Conservation (phyloP, 2,888 invertebrate species). For the Agriopis marginaria region DNA sequence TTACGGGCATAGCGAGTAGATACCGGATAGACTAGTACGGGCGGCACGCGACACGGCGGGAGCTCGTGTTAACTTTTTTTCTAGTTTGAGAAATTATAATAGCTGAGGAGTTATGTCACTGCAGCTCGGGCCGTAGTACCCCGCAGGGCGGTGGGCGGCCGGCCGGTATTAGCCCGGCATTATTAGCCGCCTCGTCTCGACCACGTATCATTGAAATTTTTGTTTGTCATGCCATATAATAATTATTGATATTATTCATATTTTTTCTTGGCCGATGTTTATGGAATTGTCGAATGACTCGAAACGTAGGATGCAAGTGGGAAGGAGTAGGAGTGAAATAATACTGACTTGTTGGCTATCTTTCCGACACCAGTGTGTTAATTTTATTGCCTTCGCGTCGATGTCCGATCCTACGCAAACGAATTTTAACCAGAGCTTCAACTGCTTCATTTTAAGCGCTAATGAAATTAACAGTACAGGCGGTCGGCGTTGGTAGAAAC, state of each 20-base stretch:
- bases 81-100: constrained; percentile 79
- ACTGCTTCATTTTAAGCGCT: constrained; percentile 43
- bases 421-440: constrained; percentile 40
- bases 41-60: constrained; percentile 80
- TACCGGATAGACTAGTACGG: constrained; percentile 68
- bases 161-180: constrained; percentile 50
- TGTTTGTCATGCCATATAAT: constrained; percentile 77
- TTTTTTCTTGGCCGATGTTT: constrained; percentile 35
- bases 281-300: constrained; percentile 10
- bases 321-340: constrained; percentile 30
- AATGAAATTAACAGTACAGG: constrained; percentile 56
- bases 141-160: constrained; percentile 65
- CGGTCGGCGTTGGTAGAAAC: constrained; percentile 46
- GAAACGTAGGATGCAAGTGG: constrained; percentile 27
- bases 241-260: constrained; percentile 61
- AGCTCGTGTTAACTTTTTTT: constrained; percentile 70
- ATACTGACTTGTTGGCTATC: constrained; percentile 11
- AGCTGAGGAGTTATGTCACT: constrained; percentile 76
- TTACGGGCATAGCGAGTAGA: constrained; percentile 69
- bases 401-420: constrained; percentile 33
- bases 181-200: constrained; percentile 70
- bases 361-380: constrained; percentile 10
- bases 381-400: constrained; percentile 19
- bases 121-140: constrained; percentile 50
- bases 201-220: constrained; percentile 75